Evolutionary conservation across 2,888 invertebrate genomes (phyloP), one percentile per base, ranked within the genome.

Genomic region (Autographa pulchrina): DNA sequence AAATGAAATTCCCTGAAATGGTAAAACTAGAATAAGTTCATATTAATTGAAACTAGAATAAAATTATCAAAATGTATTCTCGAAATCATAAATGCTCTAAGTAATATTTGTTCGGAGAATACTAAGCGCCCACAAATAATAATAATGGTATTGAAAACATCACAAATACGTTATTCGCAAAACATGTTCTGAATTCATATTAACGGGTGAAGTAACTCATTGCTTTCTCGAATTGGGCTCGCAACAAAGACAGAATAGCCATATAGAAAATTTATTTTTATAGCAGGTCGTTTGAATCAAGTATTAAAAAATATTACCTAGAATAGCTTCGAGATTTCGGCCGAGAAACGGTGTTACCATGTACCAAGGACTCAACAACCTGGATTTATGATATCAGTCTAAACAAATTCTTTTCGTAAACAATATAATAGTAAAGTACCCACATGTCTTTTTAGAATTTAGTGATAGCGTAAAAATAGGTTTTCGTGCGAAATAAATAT

Each of bases 241-340:
- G 9, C 20, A 16, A 20, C 6, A 65, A 48, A 43, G 2, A 56
- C 18, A 60, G 13, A 16, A 48, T 18, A 70, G 32, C 61, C 11
- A 54, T 67, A 32, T 38, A 62, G 14, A 54, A 65, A 52, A 75
- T 69, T 65, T 72, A 75, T 43, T 62, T 41, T 8, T 62, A 25
- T n/a, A 7, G 4, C 14, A 18, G 35, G 70, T 68, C 67, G 67
- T 78, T 70, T 63, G n/a, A 61, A 73, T 80, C 32, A 78, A 78
- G 65, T 73, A 80, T 76, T 78, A 31, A 80, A 70, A 58, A 32
- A 68, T 25, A 78, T 80, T 60, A 59, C 67, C 62, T 25, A 31
- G 35, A 41, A 35, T 35, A 64, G 18, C 32, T 38, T 20, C 31
- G 43, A 54, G 65, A 65, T 48, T 65, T 31, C 18, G 56, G 58